Evolutionary conservation across 1,140 invertebrate genomes (phyloP).

Genomic region (Nomia melanderi): DNA sequence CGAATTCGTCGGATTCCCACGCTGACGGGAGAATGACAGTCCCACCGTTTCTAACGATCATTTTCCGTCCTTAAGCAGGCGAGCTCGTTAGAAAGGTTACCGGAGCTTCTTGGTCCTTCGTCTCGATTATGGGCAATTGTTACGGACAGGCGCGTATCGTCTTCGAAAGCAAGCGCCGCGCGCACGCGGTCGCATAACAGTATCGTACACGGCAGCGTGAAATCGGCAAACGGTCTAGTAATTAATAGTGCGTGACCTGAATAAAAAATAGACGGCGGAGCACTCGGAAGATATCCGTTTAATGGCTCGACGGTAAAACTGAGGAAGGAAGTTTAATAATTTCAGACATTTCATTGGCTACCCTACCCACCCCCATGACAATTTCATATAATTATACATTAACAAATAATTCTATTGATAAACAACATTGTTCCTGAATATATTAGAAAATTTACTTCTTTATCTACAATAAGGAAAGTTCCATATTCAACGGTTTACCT

Average conservation of each 20-base stretch:
- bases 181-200: conserved; percentile 31
- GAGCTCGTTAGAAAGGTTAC: conserved; percentile 4
- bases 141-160: conserved; percentile 9
- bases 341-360: too few relatives aligned
- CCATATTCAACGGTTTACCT: too few relatives aligned
- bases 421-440: too few relatives aligned
- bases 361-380: too few relatives aligned
- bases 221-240: conserved; percentile 39
- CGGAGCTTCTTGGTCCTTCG: neutral
- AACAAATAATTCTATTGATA: too few relatives aligned
- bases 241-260: conserved; percentile 51
- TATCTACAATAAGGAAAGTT: too few relatives aligned
- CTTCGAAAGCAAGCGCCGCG: neutral
- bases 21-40: neutral
- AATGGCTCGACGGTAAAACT: neutral
- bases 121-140: conserved; percentile 36
- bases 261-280: neutral
- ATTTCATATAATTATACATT: too few relatives aligned
- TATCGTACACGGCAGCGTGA: conserved; percentile 30
- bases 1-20: conserved; percentile 9
- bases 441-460: too few relatives aligned
- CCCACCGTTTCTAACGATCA: neutral
- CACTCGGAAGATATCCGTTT: neutral
- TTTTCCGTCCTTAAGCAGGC: neutral
- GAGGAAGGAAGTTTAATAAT: neutral